phyloP scores from a whole-genome alignment of 2,797 vertebrate species.

The Gallinago nigripennis region DNA sequence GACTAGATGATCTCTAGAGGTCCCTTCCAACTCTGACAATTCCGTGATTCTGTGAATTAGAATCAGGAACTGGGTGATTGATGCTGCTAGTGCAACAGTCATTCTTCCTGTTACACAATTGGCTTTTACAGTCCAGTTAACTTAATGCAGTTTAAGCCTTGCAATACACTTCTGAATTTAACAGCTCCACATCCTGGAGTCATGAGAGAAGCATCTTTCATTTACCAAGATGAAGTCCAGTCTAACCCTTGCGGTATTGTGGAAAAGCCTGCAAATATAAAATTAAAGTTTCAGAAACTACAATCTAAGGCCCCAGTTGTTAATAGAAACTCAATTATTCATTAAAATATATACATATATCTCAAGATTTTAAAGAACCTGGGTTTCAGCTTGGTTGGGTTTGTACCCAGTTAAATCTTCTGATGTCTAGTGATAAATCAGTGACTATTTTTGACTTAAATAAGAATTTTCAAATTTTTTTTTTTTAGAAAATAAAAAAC shows the following conservation, averaged over 20 bases:
- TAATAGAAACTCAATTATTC: neutral
- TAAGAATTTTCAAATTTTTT: conserved; percentile 33
- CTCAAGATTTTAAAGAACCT: neutral
- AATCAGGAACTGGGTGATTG: neutral
- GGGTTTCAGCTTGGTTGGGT: neutral
- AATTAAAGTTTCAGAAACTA: neutral
- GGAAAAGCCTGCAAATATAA: neutral
- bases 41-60: neutral
- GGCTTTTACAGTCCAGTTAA: neutral
- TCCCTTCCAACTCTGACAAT: too few relatives aligned
- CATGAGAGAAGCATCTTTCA: neutral
- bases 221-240: neutral
- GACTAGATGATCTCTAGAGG: too few relatives aligned
- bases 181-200: neutral
- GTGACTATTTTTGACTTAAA: conserved; percentile 1
- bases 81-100: neutral
- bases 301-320: neutral
- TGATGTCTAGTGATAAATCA: neutral
- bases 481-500: conserved; percentile 20
- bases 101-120: neutral
- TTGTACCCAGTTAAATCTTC: neutral
- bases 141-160: neutral
- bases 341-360: neutral
- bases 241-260: neutral
- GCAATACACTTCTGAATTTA: neutral